phyloP scores from a whole-genome alignment of 2,113 vertebrate species.

The Phylloscopus whistleri region DNA sequence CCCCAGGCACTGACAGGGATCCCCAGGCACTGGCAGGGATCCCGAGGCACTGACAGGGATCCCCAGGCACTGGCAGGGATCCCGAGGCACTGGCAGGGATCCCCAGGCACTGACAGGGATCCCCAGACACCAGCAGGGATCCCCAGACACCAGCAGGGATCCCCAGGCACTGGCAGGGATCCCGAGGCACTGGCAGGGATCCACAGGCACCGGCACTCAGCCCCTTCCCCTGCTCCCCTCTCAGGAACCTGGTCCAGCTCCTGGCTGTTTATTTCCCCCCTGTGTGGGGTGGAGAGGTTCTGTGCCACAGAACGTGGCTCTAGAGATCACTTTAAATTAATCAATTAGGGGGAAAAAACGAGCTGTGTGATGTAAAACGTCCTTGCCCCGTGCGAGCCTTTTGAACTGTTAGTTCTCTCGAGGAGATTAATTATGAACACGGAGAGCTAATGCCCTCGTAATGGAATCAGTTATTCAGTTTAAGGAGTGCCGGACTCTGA shows the following conservation, averaged over 20 bases:
- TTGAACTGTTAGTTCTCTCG: conserved; percentile 70
- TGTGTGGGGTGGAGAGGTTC: neutral
- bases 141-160: too few relatives aligned
- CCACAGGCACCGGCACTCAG: too few relatives aligned
- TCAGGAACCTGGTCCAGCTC: accelerated
- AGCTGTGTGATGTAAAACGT: conserved; percentile 66
- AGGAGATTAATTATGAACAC: conserved; percentile 73
- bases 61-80: too few relatives aligned
- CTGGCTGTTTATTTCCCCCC: neutral
- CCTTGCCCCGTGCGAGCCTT: conserved; percentile 58
- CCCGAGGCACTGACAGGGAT: too few relatives aligned
- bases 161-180: too few relatives aligned
- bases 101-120: too few relatives aligned
- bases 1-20: too few relatives aligned
- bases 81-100: too few relatives aligned
- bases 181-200: too few relatives aligned
- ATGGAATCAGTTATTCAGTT: conserved; percentile 72
- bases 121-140: too few relatives aligned
- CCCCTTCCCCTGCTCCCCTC: too few relatives aligned
- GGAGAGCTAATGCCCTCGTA: conserved; percentile 72
- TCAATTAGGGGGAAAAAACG: conserved; percentile 72
- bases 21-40: too few relatives aligned
- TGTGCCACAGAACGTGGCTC: neutral
- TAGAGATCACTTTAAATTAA: conserved; percentile 59
- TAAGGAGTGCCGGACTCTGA: conserved; percentile 49